These are phyloP conservation scores for Anarsia innoxiella DNA, from an alignment of 2,888 invertebrate genomes.

Conservation along the genomic window DNA sequence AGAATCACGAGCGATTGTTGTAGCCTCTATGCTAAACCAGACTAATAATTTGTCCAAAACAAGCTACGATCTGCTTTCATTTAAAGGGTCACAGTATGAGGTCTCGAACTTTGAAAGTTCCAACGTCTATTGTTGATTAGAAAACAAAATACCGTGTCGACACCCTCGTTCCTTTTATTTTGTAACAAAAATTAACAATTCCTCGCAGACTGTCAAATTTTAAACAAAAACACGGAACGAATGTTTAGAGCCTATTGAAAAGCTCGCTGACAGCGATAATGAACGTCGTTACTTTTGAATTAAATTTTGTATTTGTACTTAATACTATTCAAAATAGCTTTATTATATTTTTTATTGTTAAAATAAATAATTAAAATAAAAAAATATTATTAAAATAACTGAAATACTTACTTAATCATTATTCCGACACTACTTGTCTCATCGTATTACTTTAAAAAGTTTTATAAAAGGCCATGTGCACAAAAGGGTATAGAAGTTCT, in stretches of 20 bases:
- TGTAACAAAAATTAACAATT: constrained; percentile 50
- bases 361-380: too few species aligned
- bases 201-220: constrained; percentile 42
- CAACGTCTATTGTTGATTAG: constrained; percentile 55
- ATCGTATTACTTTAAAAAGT: too few species aligned
- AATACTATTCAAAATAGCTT: constrained; percentile 2
- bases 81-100: constrained; percentile 65
- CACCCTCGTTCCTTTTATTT: constrained; percentile 66
- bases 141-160: constrained; percentile 69
- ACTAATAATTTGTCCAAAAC: constrained; percentile 72
- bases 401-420: too few species aligned
- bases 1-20: constrained; percentile 65
- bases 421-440: too few species aligned
- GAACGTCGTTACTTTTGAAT: constrained; percentile 60
- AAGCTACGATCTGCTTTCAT: constrained; percentile 46
- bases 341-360: not conserved
- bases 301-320: constrained; percentile 35
- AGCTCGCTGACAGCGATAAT: constrained; percentile 46
- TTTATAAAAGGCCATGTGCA: too few species aligned
- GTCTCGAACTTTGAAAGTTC: constrained; percentile 46
- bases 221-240: constrained; percentile 59
- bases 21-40: constrained; percentile 65
- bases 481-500: too few species aligned
- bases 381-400: too few species aligned
- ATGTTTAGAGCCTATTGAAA: constrained; percentile 44